phyloP scores from a whole-genome alignment of 2,113 vertebrate genomes.

The Tychaedon coryphoeus region DNA sequence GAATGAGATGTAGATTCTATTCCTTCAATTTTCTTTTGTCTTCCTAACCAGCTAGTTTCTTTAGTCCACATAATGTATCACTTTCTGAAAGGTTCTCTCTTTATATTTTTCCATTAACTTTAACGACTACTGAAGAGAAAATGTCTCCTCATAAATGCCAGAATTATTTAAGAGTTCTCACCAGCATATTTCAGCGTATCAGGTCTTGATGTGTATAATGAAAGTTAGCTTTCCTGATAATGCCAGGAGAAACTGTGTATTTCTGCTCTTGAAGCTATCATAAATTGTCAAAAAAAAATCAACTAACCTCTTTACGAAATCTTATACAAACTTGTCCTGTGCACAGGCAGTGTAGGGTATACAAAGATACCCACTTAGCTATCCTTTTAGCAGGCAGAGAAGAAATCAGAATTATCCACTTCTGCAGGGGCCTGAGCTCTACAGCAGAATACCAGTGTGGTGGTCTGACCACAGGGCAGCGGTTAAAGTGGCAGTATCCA shows the following conservation, averaged over 20 bases:
- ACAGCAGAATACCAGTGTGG: background rate
- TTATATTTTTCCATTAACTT: background rate
- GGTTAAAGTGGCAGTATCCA: background rate
- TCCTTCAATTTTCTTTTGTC: background rate
- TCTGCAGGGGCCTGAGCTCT: background rate
- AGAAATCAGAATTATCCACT: background rate
- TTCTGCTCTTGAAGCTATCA: background rate
- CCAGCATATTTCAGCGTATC: background rate
- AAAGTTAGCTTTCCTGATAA: background rate
- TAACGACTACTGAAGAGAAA: background rate
- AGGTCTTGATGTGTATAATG: background rate
- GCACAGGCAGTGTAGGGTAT: background rate
- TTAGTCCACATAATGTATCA: background rate
- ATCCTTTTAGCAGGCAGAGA: background rate
- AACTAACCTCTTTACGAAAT: background rate
- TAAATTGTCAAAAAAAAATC: background rate
- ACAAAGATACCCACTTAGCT: background rate
- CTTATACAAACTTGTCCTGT: background rate
- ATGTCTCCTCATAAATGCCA: background rate
- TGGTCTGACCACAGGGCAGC: background rate
- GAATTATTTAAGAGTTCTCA: background rate
- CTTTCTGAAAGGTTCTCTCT: background rate
- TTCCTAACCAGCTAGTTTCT: background rate
- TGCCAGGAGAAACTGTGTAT: background rate
- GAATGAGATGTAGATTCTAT: background rate